Conservation (phyloP, 2,113 vertebrate genomes). For the Cnemophilus loriae region DNA sequence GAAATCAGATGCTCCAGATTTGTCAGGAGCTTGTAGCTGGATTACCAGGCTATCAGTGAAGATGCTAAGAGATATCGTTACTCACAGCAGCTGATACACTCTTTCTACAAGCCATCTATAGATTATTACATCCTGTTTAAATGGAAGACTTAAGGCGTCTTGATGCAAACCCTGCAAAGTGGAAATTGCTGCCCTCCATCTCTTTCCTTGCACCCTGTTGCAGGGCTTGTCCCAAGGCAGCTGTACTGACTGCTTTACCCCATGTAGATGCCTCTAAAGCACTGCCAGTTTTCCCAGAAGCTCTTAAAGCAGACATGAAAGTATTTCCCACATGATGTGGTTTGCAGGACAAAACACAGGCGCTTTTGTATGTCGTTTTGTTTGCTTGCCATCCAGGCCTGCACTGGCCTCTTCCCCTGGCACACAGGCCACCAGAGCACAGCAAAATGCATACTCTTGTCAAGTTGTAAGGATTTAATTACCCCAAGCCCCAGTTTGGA, state of each 20-base stretch:
- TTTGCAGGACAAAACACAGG: neutral
- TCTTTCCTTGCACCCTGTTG: neutral
- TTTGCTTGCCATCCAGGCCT: neutral
- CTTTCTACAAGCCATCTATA: neutral
- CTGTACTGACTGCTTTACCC: neutral
- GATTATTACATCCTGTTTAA: neutral
- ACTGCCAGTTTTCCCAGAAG: neutral
- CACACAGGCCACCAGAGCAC: neutral
- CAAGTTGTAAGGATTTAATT: neutral
- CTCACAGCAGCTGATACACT: neutral
- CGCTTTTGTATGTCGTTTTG: accelerated
- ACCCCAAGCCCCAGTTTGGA: neutral
- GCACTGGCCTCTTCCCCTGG: neutral
- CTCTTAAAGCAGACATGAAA: neutral
- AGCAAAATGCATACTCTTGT: neutral
- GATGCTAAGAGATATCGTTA: neutral
- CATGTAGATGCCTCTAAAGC: neutral
- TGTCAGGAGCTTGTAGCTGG: neutral
- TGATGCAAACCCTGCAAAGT: neutral
- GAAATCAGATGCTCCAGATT: neutral
- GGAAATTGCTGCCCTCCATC: neutral
- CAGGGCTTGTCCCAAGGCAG: neutral
- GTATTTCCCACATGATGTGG: neutral
- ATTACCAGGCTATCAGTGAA: neutral
- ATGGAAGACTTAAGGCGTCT: neutral